These are phyloP conservation scores for Amphiduros pacificus DNA, from an alignment of 2,888 invertebrate species.

Conservation along the genomic window DNA sequence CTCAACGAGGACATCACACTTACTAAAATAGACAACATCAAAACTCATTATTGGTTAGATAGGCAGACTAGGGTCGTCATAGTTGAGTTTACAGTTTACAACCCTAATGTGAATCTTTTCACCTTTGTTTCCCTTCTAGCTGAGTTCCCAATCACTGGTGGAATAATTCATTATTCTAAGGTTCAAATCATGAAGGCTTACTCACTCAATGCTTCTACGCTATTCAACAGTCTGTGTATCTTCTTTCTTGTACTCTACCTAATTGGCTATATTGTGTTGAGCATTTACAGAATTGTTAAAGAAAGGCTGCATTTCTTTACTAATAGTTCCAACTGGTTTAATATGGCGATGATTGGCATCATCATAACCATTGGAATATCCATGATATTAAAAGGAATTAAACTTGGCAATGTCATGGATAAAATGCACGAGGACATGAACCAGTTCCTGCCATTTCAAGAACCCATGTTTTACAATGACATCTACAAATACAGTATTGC, in stretches of 20 bases:
- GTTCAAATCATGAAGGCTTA: conserved; percentile 5
- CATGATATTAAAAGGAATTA: neutral
- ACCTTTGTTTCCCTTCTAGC: neutral
- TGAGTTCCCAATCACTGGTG: conserved; percentile 4
- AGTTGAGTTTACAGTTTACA: conserved; percentile 11
- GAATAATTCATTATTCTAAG: neutral
- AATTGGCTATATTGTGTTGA: too few species aligned
- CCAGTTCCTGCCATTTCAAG: neutral
- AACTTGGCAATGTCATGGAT: neutral
- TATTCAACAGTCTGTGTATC: too few species aligned
- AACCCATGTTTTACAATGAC: neutral
- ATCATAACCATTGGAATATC: conserved; percentile 14
- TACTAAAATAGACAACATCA: neutral
- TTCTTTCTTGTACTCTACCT: too few species aligned
- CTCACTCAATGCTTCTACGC: too few species aligned
- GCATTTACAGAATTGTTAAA: too few species aligned
- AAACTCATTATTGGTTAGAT: conserved; percentile 2
- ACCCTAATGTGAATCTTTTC: conserved; percentile 11
- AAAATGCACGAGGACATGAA: conserved; percentile 8
- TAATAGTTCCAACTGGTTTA: too few species aligned
- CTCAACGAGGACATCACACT: conserved; percentile 1
- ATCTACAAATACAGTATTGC: conserved; percentile 4
- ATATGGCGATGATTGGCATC: conserved; percentile 19
- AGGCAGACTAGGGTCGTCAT: conserved; percentile 9
- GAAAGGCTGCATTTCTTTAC: too few species aligned